phyloP scores from a whole-genome alignment of 2,888 invertebrate species.

The Dynastes maya region DNA sequence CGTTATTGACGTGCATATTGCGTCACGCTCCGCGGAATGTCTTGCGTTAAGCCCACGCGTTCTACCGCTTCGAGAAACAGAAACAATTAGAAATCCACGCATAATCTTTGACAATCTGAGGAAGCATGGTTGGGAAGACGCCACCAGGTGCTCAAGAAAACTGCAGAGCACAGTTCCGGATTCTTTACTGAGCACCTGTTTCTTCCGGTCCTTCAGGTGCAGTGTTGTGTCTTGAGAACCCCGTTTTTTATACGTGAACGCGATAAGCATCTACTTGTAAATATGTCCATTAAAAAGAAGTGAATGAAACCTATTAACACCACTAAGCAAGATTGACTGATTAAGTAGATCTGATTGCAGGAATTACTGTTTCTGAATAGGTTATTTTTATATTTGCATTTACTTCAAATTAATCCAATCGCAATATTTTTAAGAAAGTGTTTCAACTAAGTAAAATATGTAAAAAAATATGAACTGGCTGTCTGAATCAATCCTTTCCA shows the following conservation, averaged over 20 bases:
- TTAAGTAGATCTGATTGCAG: neutral
- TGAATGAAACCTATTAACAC: conserved; percentile 4
- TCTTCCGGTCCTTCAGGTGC: conserved; percentile 60
- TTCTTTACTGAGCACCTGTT: conserved; percentile 65
- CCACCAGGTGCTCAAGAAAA: conserved; percentile 62
- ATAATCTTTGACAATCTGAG: conserved; percentile 67
- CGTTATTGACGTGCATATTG: conserved; percentile 55
- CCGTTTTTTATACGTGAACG: conserved; percentile 12
- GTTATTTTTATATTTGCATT: no score
- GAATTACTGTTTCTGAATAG: neutral
- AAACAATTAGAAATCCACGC: conserved; percentile 56
- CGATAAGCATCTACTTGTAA: conserved; percentile 20
- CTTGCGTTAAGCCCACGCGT: conserved; percentile 51
- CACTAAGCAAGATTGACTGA: no score
- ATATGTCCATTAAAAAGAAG: neutral
- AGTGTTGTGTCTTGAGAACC: conserved; percentile 48
- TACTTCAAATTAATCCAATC: neutral
- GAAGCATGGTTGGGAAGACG: conserved; percentile 66
- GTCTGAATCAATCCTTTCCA: no score
- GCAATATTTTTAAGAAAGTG: no score
- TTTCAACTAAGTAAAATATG: no score
- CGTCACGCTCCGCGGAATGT: conserved; percentile 47
- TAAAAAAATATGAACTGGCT: no score
- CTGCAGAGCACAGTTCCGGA: conserved; percentile 67
- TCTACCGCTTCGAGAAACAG: conserved; percentile 51